Conservation (phyloP, 2,113 vertebrate genomes). For the Aleadryas rufinucha region DNA sequence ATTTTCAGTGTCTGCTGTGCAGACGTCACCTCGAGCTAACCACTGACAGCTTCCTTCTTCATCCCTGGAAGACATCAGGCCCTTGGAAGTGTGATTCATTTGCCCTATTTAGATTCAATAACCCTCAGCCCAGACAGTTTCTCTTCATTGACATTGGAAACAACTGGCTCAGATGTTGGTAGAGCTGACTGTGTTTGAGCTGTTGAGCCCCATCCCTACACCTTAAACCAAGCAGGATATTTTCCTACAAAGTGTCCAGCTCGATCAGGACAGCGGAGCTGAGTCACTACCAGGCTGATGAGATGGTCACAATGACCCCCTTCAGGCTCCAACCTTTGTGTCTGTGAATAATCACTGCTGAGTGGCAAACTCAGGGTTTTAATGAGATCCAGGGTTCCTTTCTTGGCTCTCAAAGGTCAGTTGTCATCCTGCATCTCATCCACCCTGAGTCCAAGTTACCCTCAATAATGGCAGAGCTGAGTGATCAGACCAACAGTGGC, state of each 20-base stretch:
- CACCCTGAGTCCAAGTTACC: background rate
- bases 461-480: background rate
- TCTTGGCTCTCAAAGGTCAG: background rate
- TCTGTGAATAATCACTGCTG: background rate
- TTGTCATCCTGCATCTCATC: background rate
- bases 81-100: background rate
- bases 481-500: rapidly evolving
- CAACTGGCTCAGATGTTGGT: background rate
- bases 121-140: background rate
- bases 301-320: background rate
- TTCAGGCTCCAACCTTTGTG: background rate
- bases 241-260: background rate
- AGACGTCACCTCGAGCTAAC: background rate
- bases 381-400: background rate
- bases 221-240: background rate
- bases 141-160: background rate
- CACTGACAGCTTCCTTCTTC: background rate
- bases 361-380: background rate
- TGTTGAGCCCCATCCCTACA: background rate
- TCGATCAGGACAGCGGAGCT: background rate
- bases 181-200: background rate
- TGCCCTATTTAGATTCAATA: background rate
- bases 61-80: background rate
- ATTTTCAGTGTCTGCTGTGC: background rate
- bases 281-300: background rate